A percentile compares a stretch with the other conserved stretches of the same genome.
Evolutionary conservation across 2,888 invertebrate genomes (phyloP).

Genomic region (Dioctria rufipes): DNA sequence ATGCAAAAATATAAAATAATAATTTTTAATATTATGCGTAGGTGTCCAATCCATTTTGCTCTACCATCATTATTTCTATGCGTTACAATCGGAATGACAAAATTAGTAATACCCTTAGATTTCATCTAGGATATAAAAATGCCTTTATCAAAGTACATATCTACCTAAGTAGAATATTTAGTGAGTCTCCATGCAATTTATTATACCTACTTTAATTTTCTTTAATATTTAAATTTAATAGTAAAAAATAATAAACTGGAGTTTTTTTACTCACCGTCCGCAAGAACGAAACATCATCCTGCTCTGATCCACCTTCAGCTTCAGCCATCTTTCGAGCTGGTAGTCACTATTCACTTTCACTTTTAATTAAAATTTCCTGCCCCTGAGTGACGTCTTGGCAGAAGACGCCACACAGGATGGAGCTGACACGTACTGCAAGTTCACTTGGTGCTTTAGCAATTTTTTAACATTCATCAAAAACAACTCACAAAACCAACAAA

Average conservation of each 20-base stretch:
- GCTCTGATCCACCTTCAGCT: conserved; percentile 96
- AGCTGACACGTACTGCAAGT: conserved; percentile 4
- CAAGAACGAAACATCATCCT: conserved; percentile 99
- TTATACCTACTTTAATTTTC: neutral
- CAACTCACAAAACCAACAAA: conserved; percentile 7
- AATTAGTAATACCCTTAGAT: no score
- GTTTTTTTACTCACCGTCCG: conserved; percentile 88
- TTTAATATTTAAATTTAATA: neutral
- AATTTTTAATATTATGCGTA: no score
- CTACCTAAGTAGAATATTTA: no score
- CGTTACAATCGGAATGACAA: no score
- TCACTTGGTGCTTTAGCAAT: neutral
- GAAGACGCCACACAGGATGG: conserved; percentile 54
- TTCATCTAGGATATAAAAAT: no score
- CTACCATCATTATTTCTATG: no score
- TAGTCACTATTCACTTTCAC: conserved; percentile 19
- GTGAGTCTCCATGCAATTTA: no score
- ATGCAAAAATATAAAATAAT: no score
- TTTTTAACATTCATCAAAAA: conserved; percentile 5
- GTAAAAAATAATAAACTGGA: neutral
- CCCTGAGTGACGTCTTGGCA: conserved; percentile 54
- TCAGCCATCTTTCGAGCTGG: conserved; percentile 80
- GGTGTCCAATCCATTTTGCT: no score
- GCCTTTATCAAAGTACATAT: no score
- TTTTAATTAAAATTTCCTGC: conserved; percentile 3